phyloP scores from a whole-genome alignment of 2,888 invertebrate species.

The Xanthorhoe spadicearia region DNA sequence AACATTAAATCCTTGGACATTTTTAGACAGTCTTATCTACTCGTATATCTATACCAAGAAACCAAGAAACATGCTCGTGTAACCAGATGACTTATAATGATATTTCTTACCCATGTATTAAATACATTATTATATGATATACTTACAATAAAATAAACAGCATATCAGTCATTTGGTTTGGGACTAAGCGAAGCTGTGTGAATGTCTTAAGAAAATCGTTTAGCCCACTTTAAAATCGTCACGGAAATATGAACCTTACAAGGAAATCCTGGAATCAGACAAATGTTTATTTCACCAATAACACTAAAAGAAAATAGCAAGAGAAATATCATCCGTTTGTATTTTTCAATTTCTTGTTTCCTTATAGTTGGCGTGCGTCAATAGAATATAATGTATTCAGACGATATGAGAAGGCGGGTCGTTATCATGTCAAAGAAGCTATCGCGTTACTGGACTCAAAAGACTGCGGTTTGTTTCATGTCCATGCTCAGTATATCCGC shows the following conservation, averaged over 20 bases:
- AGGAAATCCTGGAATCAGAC: constrained; percentile 31
- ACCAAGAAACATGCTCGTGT: too few species aligned
- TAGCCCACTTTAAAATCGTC: neutral
- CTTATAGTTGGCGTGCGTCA: constrained; percentile 54
- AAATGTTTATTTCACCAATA: constrained; percentile 41
- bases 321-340: constrained; percentile 43
- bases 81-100: too few species aligned
- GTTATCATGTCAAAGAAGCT: constrained; percentile 84
- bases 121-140: too few species aligned
- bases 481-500: constrained; percentile 60
- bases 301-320: constrained; percentile 40
- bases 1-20: too few species aligned
- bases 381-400: constrained; percentile 76
- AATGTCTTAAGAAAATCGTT: neutral
- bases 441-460: constrained; percentile 79
- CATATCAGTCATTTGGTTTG: too few species aligned
- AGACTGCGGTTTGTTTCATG: constrained; percentile 78
- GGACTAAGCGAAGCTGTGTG: too few species aligned
- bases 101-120: too few species aligned
- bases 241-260: constrained; percentile 3
- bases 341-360: constrained; percentile 62
- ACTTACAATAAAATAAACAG: neutral
- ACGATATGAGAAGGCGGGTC: constrained; percentile 71
- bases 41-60: too few species aligned
- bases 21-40: too few species aligned